Conservation (phyloP, 30 jellyfish, hydroid and myxozoan species). For the Sanderia malayensis region DNA sequence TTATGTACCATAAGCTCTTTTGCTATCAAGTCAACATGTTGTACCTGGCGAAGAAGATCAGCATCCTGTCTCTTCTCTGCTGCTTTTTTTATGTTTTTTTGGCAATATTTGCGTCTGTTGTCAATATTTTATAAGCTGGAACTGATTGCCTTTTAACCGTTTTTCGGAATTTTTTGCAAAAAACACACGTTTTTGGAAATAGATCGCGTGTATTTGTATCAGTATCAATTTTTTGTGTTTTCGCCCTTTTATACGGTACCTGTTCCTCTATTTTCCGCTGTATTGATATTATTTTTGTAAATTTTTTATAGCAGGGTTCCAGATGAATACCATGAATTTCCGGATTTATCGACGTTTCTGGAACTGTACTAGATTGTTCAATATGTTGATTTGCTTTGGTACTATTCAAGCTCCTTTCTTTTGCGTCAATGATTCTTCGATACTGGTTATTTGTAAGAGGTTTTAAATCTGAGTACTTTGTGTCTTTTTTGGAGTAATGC, state of each 20-base stretch:
- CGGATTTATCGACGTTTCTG: neutral
- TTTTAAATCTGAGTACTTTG: neutral
- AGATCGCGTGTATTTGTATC: slow-evolving; percentile 3
- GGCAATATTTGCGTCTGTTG: slow-evolving; percentile 5
- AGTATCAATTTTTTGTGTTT: neutral
- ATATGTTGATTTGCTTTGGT: neutral
- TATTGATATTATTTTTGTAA: neutral
- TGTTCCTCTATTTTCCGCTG: neutral
- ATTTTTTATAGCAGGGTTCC: too few relatives aligned
- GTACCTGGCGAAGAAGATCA: slow-evolving; percentile 4
- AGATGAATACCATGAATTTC: neutral
- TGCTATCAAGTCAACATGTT: neutral
- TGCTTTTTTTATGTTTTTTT: neutral
- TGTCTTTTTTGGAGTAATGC: slow-evolving; percentile 2
- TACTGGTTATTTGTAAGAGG: neutral
- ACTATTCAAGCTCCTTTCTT: neutral
- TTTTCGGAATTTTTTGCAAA: neutral
- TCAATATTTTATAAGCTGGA: neutral
- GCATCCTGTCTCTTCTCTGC: slow-evolving; percentile 2
- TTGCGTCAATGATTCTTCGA: slow-evolving; percentile 1
- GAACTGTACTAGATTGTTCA: neutral
- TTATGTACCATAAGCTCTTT: neutral
- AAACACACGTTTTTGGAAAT: neutral
- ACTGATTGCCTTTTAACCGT: slow-evolving; percentile 1
- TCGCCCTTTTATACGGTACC: neutral